Percentiles rank a stretch among this genome's conserved stretches.
phyloP scores from a whole-genome alignment of 2,888 invertebrate species.

The Abscondita cerata region DNA sequence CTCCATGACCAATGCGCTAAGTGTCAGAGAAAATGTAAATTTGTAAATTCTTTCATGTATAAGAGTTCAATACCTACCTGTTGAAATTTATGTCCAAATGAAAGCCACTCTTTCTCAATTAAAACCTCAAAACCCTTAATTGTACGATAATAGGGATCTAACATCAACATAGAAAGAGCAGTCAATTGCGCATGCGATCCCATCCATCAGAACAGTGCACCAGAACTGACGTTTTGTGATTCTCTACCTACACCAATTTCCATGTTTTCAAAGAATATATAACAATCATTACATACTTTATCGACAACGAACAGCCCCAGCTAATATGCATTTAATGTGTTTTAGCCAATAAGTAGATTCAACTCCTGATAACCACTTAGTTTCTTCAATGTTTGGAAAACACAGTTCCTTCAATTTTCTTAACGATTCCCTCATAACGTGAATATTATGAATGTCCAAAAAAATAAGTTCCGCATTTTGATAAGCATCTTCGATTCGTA shows the following conservation, averaged over 20 bases:
- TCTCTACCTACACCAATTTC: constrained; percentile 73
- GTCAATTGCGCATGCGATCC: constrained; percentile 97
- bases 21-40: constrained; percentile 39
- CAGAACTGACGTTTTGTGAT: constrained; percentile 94
- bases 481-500: constrained; percentile 98
- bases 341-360: constrained; percentile 98
- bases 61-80: constrained; percentile 68
- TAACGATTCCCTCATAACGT: constrained; percentile 98
- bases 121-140: constrained; percentile 95
- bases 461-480: constrained; percentile 97
- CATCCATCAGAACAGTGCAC: constrained; percentile 98
- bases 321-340: constrained; percentile 94
- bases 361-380: constrained; percentile 91
- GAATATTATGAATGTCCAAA: constrained; percentile 98
- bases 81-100: constrained; percentile 98
- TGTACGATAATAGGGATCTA: constrained; percentile 97
- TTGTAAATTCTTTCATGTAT: not conserved
- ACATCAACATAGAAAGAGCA: constrained; percentile 92
- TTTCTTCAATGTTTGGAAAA: constrained; percentile 94
- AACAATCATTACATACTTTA: constrained; percentile 64
- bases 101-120: constrained; percentile 97
- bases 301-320: constrained; percentile 96
- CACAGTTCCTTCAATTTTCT: constrained; percentile 95
- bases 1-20: constrained; percentile 95
- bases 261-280: constrained; percentile 19